phyloP scores from a whole-genome alignment of 2,113 vertebrate species.

The Caloenas nicobarica region DNA sequence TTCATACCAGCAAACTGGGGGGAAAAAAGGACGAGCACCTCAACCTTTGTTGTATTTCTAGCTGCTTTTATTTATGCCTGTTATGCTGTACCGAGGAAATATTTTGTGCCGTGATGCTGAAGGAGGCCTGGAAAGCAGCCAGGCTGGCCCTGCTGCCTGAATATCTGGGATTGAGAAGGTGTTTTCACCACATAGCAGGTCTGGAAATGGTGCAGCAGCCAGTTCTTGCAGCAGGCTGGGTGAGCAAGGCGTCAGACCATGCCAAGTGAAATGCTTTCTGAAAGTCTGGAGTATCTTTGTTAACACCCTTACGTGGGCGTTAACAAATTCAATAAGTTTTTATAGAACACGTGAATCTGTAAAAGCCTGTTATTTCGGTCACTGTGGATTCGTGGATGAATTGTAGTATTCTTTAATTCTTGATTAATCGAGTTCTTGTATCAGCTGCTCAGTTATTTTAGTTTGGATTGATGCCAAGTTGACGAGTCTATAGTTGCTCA shows the following conservation, averaged over 20 bases:
- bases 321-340: neutral
- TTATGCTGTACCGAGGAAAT: accelerated
- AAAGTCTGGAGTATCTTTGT: neutral
- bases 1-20: neutral
- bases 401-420: neutral
- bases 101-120: neutral
- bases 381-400: neutral
- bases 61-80: neutral
- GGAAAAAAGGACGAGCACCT: neutral
- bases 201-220: neutral
- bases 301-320: neutral
- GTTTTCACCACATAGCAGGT: accelerated
- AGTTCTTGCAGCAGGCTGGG: neutral
- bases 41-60: too few species aligned
- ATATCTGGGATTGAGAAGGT: accelerated
- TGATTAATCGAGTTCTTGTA: neutral
- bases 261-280: accelerated
- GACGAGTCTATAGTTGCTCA: neutral
- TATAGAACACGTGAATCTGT: neutral
- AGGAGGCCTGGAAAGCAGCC: neutral
- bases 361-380: neutral
- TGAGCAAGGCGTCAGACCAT: accelerated
- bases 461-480: neutral
- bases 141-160: neutral
- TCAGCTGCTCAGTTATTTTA: neutral